A percentile compares a stretch with the other conserved stretches of the same genome.
phyloP scores from a whole-genome alignment of 2,113 vertebrate genomes.

The Carassius auratus region DNA sequence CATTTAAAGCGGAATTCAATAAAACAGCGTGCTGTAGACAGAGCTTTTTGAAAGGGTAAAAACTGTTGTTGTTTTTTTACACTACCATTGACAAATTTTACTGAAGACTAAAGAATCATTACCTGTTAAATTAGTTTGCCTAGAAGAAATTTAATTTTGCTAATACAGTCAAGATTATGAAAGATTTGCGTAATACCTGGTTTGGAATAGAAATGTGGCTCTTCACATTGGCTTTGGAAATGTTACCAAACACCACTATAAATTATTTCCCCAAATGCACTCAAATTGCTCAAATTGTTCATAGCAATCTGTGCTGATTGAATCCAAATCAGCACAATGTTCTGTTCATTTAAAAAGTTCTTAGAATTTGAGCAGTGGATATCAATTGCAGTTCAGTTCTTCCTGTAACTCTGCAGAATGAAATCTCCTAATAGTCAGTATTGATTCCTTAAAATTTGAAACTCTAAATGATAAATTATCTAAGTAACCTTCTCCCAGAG shows the following conservation, averaged over 20 bases:
- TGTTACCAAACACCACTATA: not conserved
- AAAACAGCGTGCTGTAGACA: too few species aligned
- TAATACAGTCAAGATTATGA: not conserved
- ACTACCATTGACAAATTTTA: too few species aligned
- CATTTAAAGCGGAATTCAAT: too few species aligned
- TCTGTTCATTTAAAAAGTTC: not conserved
- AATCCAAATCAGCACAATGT: too few species aligned
- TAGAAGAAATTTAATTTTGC: not conserved
- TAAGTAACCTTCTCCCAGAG: not conserved
- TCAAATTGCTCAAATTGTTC: not conserved
- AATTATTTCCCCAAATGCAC: not conserved
- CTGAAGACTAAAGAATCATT: not conserved
- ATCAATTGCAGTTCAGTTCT: not conserved
- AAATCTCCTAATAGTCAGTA: not conserved
- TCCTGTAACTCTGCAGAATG: not conserved
- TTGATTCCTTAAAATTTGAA: not conserved
- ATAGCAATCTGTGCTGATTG: too few species aligned
- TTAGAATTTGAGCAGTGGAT: not conserved
- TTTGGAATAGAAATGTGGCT: not conserved
- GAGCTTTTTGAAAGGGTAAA: too few species aligned
- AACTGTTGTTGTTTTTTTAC: too few species aligned
- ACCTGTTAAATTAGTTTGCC: not conserved
- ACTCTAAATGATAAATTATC: constrained; percentile 21
- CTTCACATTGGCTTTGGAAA: not conserved
- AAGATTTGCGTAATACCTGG: not conserved